Percentiles rank a stretch among this genome's conserved stretches.
phyloP scores from a whole-genome alignment of 2,113 vertebrate species.

The Axis porcinus region DNA sequence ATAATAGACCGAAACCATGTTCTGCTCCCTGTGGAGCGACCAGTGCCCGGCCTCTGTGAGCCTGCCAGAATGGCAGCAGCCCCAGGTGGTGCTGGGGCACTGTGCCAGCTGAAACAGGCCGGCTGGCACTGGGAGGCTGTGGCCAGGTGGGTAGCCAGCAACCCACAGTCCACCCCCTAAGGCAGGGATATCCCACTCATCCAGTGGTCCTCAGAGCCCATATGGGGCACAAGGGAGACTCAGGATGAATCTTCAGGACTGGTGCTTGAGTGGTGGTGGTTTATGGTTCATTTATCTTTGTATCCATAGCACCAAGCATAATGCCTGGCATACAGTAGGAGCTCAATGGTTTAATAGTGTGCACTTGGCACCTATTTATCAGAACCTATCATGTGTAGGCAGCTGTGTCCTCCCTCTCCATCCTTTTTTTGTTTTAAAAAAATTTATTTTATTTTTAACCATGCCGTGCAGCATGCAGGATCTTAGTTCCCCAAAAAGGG shows the following conservation, averaged over 20 bases:
- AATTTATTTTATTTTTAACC: not conserved
- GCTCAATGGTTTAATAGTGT: rapidly evolving
- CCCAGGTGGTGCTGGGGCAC: not conserved
- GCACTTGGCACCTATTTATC: not conserved
- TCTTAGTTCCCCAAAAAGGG: not conserved
- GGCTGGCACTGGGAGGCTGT: not conserved
- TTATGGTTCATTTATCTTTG: not conserved
- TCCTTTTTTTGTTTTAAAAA: not conserved
- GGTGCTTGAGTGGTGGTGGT: rapidly evolving
- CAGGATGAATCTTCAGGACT: not conserved
- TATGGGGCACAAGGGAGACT: not conserved
- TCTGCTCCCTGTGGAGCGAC: not conserved
- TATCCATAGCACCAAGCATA: rapidly evolving
- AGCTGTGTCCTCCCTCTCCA: not conserved
- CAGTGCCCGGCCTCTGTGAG: not conserved
- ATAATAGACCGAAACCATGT: conserved; percentile 65
- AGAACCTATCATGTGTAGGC: not conserved
- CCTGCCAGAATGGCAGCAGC: conserved; percentile 20
- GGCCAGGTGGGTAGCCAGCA: not conserved
- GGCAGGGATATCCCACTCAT: not conserved
- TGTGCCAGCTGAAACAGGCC: not conserved
- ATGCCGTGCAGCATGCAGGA: rapidly evolving
- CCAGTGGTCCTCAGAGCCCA: not conserved
- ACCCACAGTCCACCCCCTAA: not conserved
- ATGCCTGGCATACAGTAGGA: not conserved